Percentiles rank a stretch among this genome's conserved stretches.
Evolutionary conservation across 1,140 invertebrate genomes (phyloP).

Genomic region (Idris sp.): DNA sequence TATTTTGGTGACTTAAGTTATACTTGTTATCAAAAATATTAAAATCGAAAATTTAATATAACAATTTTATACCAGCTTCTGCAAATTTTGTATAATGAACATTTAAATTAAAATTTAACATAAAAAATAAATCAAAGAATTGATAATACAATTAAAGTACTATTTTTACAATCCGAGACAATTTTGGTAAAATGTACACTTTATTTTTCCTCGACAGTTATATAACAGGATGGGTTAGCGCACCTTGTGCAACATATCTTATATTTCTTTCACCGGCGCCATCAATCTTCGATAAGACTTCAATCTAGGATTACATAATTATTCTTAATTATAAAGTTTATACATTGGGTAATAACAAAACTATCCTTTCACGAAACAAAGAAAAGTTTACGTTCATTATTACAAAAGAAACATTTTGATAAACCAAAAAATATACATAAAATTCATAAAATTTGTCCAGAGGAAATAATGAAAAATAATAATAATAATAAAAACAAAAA

Average conservation of each 20-base stretch:
- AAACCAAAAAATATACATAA: constrained; percentile 15
- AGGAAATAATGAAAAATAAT: constrained; percentile 3
- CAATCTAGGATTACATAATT: constrained; percentile 55
- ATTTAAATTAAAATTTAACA: no score
- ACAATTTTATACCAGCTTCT: no score
- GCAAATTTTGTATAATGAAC: no score
- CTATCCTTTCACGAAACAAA: constrained; percentile 18
- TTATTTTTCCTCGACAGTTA: constrained; percentile 58
- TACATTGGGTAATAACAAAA: constrained; percentile 57
- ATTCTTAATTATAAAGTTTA: constrained; percentile 58
- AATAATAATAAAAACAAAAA: no score
- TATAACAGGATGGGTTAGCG: constrained; percentile 53
- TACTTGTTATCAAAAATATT: no score
- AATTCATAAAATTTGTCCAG: constrained; percentile 21
- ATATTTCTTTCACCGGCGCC: constrained; percentile 38
- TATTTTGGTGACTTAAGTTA: no score
- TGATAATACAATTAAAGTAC: no score
- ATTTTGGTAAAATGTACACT: constrained; percentile 56
- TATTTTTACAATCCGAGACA: no score
- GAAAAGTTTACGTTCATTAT: constrained; percentile 9
- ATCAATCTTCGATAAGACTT: constrained; percentile 40
- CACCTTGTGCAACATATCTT: constrained; percentile 50
- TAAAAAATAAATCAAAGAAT: no score
- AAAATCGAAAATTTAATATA: no score
- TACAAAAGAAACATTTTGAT: constrained; percentile 19